These are phyloP conservation scores for Heliconius hortense DNA, from an alignment of 2,888 invertebrate species.

Conservation along the genomic window DNA sequence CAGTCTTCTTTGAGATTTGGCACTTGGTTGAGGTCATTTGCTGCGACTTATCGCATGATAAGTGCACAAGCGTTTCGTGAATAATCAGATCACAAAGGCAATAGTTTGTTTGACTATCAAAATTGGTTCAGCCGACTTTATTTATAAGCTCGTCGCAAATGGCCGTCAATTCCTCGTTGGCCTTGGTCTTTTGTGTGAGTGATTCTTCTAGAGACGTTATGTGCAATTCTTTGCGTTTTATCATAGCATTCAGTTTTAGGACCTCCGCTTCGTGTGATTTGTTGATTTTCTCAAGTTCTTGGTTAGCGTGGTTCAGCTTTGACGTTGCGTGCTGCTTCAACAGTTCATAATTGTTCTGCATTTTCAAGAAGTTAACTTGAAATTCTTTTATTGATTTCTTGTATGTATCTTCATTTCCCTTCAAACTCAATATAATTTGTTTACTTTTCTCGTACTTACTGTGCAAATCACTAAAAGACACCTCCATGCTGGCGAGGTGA, in stretches of 20 bases:
- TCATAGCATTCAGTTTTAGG: slow-evolving; percentile 91
- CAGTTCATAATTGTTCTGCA: slow-evolving; percentile 92
- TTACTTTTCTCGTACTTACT: slow-evolving; percentile 86
- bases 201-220: slow-evolving; percentile 90
- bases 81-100: slow-evolving; percentile 46
- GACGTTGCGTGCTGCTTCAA: slow-evolving; percentile 94
- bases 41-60: slow-evolving; percentile 66
- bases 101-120: slow-evolving; percentile 38
- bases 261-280: slow-evolving; percentile 89
- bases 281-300: slow-evolving; percentile 89
- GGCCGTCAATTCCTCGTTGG: slow-evolving; percentile 93
- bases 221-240: slow-evolving; percentile 93
- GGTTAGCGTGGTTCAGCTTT: slow-evolving; percentile 88
- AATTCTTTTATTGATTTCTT: slow-evolving; percentile 86
- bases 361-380: slow-evolving; percentile 85
- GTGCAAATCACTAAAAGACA: slow-evolving; percentile 84
- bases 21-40: slow-evolving; percentile 62
- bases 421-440: slow-evolving; percentile 79
- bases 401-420: slow-evolving; percentile 85
- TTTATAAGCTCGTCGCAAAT: slow-evolving; percentile 96
- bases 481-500: slow-evolving; percentile 83
- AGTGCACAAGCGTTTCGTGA: slow-evolving; percentile 63
- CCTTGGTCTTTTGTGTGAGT: slow-evolving; percentile 92
- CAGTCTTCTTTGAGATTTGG: slow-evolving; percentile 68
- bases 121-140: slow-evolving; percentile 71